Base-by-base conservation (phyloP, 2,888 invertebrate genomes). In the Escarpia spicata region DNA sequence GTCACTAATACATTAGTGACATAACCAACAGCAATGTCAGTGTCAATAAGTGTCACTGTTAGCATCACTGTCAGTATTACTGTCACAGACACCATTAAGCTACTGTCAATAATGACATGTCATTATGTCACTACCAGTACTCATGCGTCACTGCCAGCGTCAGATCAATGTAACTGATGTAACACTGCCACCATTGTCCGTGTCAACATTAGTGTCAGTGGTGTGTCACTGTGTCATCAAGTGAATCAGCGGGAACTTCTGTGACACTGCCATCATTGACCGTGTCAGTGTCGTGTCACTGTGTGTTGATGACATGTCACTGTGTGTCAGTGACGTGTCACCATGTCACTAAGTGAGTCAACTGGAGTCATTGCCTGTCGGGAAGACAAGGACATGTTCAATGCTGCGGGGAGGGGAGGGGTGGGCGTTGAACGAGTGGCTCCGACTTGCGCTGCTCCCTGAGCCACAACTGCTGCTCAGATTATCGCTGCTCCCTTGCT, bases 381-480 rank as follows among this genome's bases (percentile, higher is more conserved):
- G 95, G 93, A 95, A 95, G 90, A 95, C 95, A 10, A 95, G 93
- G 10, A 94, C 93, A 52, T 95, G 95, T 91, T 95, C 95, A 8
- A 95, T 94, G 91, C 94, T 94, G 92, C 93, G 93, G 4, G 93
- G 94, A 1, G 94, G 94, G 12, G 94, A 94, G 9, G 93, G 91
- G n/a, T 93, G 92, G 26, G 93, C 93, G 75, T 93, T 93, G 92
- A 93, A 90, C 93, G 94, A 91, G 92, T 93, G 94, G 10, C 93
- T 93, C 43, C 95, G 94, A 43, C 94, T 92, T n/a, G 94, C 92
- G 3, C 95, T 95, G 91, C 95, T 94, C 92, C 95, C 95, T 92
- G 96, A 96, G 9, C 95, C 96, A 9, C 95, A 96, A 92, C 95
- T 96, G 8, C 95, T 95, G 93, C 96, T 96, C 90, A 96, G 93